Percentiles rank a stretch among this genome's conserved stretches.
These are phyloP conservation scores for Mesitornis unicolor DNA, from an alignment of 2,113 vertebrate species.

Conservation along the genomic window DNA sequence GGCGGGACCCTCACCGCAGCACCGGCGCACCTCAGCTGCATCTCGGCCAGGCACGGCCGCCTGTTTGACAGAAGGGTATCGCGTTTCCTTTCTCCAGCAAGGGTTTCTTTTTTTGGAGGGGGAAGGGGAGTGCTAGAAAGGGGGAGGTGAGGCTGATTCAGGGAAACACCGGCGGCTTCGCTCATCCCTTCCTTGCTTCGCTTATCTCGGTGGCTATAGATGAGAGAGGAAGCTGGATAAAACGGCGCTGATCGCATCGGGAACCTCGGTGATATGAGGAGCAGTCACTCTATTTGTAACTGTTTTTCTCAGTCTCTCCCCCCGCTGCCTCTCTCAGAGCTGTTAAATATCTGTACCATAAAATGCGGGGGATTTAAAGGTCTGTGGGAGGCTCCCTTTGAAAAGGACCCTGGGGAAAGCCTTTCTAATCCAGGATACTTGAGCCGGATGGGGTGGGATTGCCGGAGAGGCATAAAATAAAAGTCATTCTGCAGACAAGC, in stretches of 20 bases:
- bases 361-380: slow-evolving; percentile 69
- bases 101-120: background rate
- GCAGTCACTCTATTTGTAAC: background rate
- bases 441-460: slow-evolving; percentile 70
- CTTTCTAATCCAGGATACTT: slow-evolving; percentile 72
- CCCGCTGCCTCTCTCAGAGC: background rate
- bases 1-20: background rate
- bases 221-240: background rate
- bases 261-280: background rate
- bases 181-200: background rate
- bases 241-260: background rate
- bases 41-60: background rate
- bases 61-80: background rate
- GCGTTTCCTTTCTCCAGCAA: background rate
- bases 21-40: background rate
- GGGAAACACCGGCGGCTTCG: background rate
- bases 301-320: background rate
- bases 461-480: slow-evolving; percentile 66
- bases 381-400: slow-evolving; percentile 74
- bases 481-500: slow-evolving; percentile 47
- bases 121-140: background rate
- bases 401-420: slow-evolving; percentile 68
- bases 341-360: slow-evolving; percentile 69
- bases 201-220: background rate
- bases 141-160: background rate